Conservation (phyloP, 2,888 invertebrate species). For the Poecilobothrus nobilitatus region DNA sequence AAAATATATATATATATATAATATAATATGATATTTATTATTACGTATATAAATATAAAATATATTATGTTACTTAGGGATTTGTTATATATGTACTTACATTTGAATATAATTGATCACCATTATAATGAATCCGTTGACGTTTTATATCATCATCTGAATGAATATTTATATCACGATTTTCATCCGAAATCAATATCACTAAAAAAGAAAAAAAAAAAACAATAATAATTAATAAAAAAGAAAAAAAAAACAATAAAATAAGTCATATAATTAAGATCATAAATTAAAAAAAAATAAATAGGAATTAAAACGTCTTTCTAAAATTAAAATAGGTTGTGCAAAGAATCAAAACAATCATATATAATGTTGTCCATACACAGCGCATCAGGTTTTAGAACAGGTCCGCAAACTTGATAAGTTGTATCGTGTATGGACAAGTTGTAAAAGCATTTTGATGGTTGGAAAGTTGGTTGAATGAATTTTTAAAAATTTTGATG, state of each 20-base stretch:
- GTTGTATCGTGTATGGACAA: no score
- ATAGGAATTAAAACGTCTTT: no score
- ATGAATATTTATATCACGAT: slow-evolving; percentile 79
- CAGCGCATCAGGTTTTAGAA: no score
- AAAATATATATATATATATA: neutral
- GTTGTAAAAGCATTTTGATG: no score
- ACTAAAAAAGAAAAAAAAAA: slow-evolving; percentile 16
- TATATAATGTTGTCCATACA: no score
- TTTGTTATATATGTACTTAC: slow-evolving; percentile 54
- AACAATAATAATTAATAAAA: neutral
- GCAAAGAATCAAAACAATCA: no score
- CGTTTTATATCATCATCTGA: slow-evolving; percentile 81
- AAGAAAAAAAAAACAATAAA: neutral
- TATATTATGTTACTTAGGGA: neutral
- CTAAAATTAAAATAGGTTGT: no score
- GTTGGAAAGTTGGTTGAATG: no score
- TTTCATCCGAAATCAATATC: slow-evolving; percentile 60
- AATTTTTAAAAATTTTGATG: no score
- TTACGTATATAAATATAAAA: no score
- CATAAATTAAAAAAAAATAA: no score
- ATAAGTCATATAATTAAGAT: neutral
- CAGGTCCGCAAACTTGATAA: no score
- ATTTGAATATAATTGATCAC: slow-evolving; percentile 82
- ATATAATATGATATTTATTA: neutral
- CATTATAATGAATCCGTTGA: slow-evolving; percentile 79